phyloP scores from a whole-genome alignment of 2,797 vertebrate genomes.

The Lutjanus campechanus region DNA sequence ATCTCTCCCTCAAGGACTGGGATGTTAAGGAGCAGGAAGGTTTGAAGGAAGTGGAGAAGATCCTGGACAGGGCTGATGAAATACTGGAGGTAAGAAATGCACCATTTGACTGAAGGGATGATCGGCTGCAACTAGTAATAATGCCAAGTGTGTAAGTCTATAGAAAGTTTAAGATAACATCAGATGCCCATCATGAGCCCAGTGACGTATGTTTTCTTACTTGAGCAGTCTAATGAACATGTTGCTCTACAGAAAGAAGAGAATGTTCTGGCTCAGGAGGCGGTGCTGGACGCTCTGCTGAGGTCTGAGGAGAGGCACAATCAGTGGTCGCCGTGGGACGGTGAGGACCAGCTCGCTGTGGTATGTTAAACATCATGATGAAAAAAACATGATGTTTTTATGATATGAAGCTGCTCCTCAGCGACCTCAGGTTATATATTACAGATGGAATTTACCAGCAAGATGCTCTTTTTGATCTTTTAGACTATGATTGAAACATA shows the following conservation, averaged over 20 bases:
- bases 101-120: background rate
- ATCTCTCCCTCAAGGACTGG: slow-evolving; percentile 75
- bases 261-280: slow-evolving; percentile 80
- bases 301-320: slow-evolving; percentile 48
- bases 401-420: too few species aligned
- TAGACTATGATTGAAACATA: too few species aligned
- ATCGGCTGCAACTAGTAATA: background rate
- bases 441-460: too few species aligned
- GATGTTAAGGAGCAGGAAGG: slow-evolving; percentile 81
- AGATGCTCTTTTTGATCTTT: too few species aligned
- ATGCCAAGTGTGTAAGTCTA: too few species aligned
- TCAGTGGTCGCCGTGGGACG: slow-evolving; percentile 69
- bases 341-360: slow-evolving; percentile 35
- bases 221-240: background rate
- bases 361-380: slow-evolving; percentile 50
- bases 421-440: too few species aligned
- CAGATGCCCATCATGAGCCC: background rate
- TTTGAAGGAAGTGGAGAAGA: slow-evolving; percentile 78
- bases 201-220: too few species aligned
- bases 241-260: slow-evolving; percentile 83
- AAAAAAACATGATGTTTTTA: too few species aligned
- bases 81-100: slow-evolving; percentile 74
- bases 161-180: background rate
- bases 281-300: slow-evolving; percentile 78
- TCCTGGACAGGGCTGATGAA: slow-evolving; percentile 74